phyloP scores from a whole-genome alignment of 2,888 invertebrate species.

The Eueremaeus valkanovi region DNA sequence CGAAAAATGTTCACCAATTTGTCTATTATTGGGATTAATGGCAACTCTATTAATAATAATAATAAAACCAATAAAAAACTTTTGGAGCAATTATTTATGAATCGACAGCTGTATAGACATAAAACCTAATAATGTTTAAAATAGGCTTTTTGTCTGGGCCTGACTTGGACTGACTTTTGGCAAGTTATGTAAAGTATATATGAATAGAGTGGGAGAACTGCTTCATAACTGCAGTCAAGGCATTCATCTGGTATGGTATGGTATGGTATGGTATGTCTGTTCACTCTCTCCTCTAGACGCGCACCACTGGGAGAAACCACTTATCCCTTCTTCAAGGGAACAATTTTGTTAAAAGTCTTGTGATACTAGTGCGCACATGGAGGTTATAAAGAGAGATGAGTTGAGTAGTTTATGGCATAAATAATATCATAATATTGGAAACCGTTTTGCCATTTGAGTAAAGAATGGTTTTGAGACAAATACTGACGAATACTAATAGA shows the following conservation, averaged over 20 bases:
- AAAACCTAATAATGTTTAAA: not conserved
- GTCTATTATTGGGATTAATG: not conserved
- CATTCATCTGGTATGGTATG: not conserved
- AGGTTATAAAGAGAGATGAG: conserved; percentile 4
- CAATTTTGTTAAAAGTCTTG: conserved; percentile 11
- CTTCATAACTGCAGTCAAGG: not conserved
- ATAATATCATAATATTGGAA: not conserved
- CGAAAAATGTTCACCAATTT: not conserved
- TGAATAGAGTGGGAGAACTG: not conserved
- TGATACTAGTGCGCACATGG: not conserved
- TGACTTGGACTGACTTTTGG: not conserved
- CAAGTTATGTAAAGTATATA: conserved; percentile 8
- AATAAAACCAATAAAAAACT: not conserved
- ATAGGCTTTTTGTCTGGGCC: not conserved
- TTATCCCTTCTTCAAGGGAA: conserved; percentile 32
- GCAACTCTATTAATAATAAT: not conserved
- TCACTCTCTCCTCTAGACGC: not conserved
- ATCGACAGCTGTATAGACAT: conserved; percentile 1
- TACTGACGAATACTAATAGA: conserved; percentile 1
- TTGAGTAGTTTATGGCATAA: not conserved
- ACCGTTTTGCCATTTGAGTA: not conserved
- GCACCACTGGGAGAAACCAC: conserved; percentile 13
- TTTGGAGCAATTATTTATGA: not conserved
- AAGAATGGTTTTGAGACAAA: not conserved
- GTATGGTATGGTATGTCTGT: not conserved